Evolutionary conservation across 2,888 invertebrate genomes (phyloP), one percentile per base, ranked within the genome.

Genomic region (Sepiola atlantica): DNA sequence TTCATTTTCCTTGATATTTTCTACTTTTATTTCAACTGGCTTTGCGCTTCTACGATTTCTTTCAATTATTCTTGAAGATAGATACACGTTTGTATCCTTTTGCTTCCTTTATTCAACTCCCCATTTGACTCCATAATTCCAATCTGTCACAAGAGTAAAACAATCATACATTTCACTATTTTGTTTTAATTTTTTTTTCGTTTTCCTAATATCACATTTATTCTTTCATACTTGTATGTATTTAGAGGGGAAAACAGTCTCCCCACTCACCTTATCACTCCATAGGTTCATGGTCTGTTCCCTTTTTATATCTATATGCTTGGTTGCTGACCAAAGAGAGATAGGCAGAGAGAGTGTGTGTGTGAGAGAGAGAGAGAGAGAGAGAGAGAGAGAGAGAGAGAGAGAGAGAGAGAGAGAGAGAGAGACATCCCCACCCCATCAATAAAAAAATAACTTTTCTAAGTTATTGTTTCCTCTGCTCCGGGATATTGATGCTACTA

Each of bases 121-220:
- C 77, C 77, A 12, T n/a, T 16, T 45, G 45, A 77, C 77, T 77
- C 77, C 61, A 61, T 77, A 77, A 77, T 77, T 77, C 77, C 55
- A 55, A 92, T 92, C 92, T 92, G 92, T 55, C 55, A 92, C 54
- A 92, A 92, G 35, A 92, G 92, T 55, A 92, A 92, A 54, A 55
- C 54, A 92, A 92, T 92, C 92, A 54, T 54, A 92, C 92, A 55
- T 92, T 92, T 92, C 55, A 55, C 54, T 92, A 55, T 92, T 55
- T 55, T 54, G 21, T 92, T 35, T n/a, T 28, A 54, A 55, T 54
- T 55, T 55, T 54, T 55, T 92, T 14, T n/a, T 28, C 35, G 45
- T 28, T 92, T 92, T 45, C 28, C n/a, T 28, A n/a, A 92, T n/a
- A 92, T n/a, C 55, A 24, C 28, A 55, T 45, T 35, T 55, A n/a